Evolutionary conservation across 2,113 vertebrate species (phyloP).

Genomic region (Bubo scandiacus): DNA sequence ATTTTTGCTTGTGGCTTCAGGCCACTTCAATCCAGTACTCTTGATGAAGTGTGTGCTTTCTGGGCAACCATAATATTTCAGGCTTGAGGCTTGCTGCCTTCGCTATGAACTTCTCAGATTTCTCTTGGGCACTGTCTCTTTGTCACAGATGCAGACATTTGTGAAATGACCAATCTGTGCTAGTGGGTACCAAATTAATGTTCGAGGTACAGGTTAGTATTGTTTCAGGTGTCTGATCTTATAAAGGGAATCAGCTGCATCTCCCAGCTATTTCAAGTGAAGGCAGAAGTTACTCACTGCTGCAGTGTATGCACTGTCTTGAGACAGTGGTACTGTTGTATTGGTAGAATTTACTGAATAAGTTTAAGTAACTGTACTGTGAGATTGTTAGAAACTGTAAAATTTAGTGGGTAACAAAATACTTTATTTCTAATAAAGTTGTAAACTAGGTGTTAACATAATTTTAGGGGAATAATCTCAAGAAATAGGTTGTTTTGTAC

Average conservation of each 20-base stretch:
- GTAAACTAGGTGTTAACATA: background rate
- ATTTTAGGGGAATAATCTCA: background rate
- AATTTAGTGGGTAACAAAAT: background rate
- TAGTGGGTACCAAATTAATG: background rate
- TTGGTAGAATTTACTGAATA: background rate
- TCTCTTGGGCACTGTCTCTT: background rate
- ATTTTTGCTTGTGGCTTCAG: background rate
- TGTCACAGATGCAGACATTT: background rate
- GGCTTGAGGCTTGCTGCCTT: background rate
- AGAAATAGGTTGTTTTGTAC: background rate
- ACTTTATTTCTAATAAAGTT: background rate
- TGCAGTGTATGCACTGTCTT: background rate
- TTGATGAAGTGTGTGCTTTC: background rate
- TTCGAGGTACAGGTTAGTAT: background rate
- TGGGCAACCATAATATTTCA: background rate
- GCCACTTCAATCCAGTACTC: background rate
- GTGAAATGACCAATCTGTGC: background rate
- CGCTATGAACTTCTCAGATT: background rate
- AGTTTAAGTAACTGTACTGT: background rate
- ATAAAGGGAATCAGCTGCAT: background rate
- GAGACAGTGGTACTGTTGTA: background rate
- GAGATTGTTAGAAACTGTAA: background rate
- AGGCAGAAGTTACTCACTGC: background rate
- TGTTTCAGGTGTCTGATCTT: background rate
- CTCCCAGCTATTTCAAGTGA: background rate